A percentile compares a stretch with the other conserved stretches of the same genome.
These are phyloP conservation scores for Notocelia uddmanniana DNA, from an alignment of 2,888 invertebrate species.

Conservation along the genomic window DNA sequence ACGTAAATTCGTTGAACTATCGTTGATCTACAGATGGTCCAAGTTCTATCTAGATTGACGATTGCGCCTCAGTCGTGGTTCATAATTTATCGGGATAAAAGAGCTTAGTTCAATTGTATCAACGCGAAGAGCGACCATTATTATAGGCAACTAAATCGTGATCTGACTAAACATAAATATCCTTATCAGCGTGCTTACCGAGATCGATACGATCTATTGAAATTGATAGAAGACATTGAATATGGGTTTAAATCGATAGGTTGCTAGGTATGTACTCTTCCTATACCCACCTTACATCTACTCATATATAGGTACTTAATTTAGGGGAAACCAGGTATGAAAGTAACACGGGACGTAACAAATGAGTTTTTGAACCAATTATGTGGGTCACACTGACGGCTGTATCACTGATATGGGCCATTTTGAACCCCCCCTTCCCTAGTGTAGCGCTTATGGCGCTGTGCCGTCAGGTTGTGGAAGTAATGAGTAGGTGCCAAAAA, in stretches of 20 bases:
- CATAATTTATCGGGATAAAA: background rate
- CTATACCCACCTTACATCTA: background rate
- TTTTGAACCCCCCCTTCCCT: too few relatives aligned
- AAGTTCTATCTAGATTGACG: too few relatives aligned
- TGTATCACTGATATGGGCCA: too few relatives aligned
- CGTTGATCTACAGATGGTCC: background rate
- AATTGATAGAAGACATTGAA: slow-evolving; percentile 20
- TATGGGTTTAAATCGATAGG: slow-evolving; percentile 8
- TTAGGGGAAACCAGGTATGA: too few relatives aligned
- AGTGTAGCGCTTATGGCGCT: too few relatives aligned
- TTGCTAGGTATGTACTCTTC: background rate
- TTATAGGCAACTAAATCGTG: slow-evolving; percentile 27
- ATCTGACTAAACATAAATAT: slow-evolving; percentile 32
- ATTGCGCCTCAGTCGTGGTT: too few relatives aligned
- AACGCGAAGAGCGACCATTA: background rate
- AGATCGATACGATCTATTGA: slow-evolving; percentile 29
- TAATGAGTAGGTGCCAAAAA: too few relatives aligned
- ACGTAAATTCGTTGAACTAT: background rate
- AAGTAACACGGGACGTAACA: too few relatives aligned
- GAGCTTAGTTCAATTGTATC: slow-evolving; percentile 1
- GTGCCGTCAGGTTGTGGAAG: too few relatives aligned
- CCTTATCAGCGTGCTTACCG: slow-evolving; percentile 21
- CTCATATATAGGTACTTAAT: too few relatives aligned
- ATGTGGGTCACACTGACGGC: too few relatives aligned
- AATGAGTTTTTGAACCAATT: too few relatives aligned